Percentiles rank a stretch among this genome's conserved stretches.
These are phyloP conservation scores for Knipowitschia caucasica DNA, from an alignment of 2,797 vertebrate species.

Conservation along the genomic window DNA sequence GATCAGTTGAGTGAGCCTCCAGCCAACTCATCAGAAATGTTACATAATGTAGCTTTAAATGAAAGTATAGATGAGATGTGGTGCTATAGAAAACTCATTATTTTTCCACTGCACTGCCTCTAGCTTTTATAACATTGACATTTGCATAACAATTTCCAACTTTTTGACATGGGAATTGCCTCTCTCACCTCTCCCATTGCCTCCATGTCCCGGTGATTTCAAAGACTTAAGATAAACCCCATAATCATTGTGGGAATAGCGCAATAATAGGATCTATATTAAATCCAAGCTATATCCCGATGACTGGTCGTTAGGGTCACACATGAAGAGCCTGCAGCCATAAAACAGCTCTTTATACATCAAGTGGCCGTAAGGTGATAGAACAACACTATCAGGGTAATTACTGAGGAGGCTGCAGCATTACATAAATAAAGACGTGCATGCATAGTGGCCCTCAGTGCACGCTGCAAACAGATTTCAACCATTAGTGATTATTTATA, in stretches of 20 bases:
- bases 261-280: background rate
- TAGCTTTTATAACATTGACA: too few relatives aligned
- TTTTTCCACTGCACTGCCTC: too few relatives aligned
- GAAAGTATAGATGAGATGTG: too few relatives aligned
- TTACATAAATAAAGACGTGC: constrained; percentile 10
- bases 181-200: background rate
- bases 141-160: background rate
- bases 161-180: background rate
- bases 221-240: background rate
- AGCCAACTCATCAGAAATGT: too few relatives aligned
- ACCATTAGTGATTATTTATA: constrained; percentile 9
- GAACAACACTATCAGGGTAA: constrained; percentile 4
- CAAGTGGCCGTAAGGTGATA: background rate
- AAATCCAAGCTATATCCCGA: background rate
- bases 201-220: background rate
- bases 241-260: constrained; percentile 3
- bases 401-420: background rate
- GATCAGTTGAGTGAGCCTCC: too few relatives aligned
- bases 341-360: constrained; percentile 2
- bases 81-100: too few relatives aligned
- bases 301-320: constrained; percentile 6
- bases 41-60: too few relatives aligned
- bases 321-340: constrained; percentile 1
- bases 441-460: background rate
- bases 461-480: background rate